Conservation (phyloP, 2,888 invertebrate genomes). For the Scaptomyza caliginosa region DNA sequence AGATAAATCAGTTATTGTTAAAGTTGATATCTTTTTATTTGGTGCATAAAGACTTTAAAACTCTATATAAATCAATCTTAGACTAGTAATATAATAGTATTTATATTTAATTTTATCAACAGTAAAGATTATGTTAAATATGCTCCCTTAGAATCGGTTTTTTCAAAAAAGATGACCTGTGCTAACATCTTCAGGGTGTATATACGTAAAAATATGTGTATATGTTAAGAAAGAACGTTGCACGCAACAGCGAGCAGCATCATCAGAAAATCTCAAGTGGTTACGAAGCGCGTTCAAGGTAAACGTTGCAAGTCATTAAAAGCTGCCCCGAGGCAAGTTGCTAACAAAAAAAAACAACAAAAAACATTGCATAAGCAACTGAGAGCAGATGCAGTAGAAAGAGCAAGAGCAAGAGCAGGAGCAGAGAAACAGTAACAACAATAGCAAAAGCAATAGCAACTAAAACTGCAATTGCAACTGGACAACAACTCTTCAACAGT, state of each 20-base stretch:
- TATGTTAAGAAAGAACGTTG: constrained; percentile 6
- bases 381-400: constrained; percentile 20
- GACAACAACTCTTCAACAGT: constrained; percentile 69
- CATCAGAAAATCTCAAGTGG: constrained; percentile 59
- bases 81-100: too few relatives aligned
- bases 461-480: constrained; percentile 29
- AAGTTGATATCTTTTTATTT: too few relatives aligned
- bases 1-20: too few relatives aligned
- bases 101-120: too few relatives aligned
- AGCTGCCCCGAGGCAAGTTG: constrained; percentile 64
- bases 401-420: too few relatives aligned
- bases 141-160: neutral
- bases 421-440: constrained; percentile 8
- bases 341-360: constrained; percentile 20
- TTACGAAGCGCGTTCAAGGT: constrained; percentile 50
- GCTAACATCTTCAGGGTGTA: constrained; percentile 11
- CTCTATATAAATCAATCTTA: too few relatives aligned
- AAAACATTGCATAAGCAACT: constrained; percentile 37
- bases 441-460: constrained; percentile 40
- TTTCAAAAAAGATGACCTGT: neutral
- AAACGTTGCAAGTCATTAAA: constrained; percentile 74
- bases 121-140: too few relatives aligned
- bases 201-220: neutral
- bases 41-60: too few relatives aligned
- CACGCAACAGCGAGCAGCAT: constrained; percentile 4